A percentile compares a stretch with the other conserved stretches of the same genome.
These are phyloP conservation scores for Ctenomys sociabilis DNA, from an alignment of 2,113 vertebrate species.

Conservation along the genomic window DNA sequence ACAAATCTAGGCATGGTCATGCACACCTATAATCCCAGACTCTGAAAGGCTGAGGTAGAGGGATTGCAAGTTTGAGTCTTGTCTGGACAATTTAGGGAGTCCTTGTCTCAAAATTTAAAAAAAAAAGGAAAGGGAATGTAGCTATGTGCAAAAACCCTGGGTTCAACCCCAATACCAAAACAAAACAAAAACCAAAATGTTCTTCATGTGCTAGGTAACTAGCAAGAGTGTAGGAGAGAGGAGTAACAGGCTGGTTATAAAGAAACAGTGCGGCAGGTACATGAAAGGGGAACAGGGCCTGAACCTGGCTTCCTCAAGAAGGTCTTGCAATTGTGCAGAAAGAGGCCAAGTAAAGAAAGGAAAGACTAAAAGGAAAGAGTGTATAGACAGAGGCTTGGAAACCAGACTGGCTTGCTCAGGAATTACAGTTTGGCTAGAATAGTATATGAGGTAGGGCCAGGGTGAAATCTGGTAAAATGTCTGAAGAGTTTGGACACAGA, in stretches of 20 bases:
- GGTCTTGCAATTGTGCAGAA: constrained; percentile 33
- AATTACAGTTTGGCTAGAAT: not conserved
- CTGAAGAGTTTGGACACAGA: not conserved
- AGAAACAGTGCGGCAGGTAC: not conserved
- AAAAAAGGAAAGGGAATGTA: not conserved
- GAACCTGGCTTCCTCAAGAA: constrained; percentile 38
- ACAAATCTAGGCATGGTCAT: not conserved
- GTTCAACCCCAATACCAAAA: not conserved
- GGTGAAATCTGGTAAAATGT: not conserved
- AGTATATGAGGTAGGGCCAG: not conserved
- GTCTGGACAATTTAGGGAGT: not conserved
- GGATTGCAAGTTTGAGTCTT: not conserved
- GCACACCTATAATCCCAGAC: not conserved
- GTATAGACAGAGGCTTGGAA: not conserved
- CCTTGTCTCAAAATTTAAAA: not conserved
- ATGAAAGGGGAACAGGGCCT: not conserved
- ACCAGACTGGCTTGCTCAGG: not conserved
- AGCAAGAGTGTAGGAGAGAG: not conserved
- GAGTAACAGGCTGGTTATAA: not conserved
- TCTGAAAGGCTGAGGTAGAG: not conserved
- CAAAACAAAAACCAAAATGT: not conserved
- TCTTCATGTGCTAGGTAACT: not conserved
- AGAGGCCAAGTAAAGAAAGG: not conserved
- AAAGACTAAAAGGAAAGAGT: not conserved
- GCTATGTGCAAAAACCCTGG: not conserved